Base-by-base conservation (phyloP, 2,797 vertebrate genomes). In the Allobates femoralis region DNA sequence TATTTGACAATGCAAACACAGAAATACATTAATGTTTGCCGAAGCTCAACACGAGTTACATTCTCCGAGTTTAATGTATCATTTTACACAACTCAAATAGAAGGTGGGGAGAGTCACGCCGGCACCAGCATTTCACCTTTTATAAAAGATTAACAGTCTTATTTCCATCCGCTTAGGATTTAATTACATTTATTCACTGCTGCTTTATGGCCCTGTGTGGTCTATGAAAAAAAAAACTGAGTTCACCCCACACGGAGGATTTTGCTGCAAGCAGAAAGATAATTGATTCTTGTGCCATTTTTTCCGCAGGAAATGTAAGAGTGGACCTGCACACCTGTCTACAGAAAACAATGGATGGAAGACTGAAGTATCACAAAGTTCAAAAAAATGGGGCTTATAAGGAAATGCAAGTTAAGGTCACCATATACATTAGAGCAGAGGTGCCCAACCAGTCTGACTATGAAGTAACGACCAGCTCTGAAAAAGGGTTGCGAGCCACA, bases 111-210 rank as follows among this genome's bases (percentile, higher is more conserved):
- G 21, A 23, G 56, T 62, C 56, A 60, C 77, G 8, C n/a, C 23
- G 53, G 23, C 32, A 58, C 10, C 23, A 34, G 37, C 23, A 18
- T 60, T 37, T 58, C 34, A 26, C 37, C 3, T 23, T 60, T 37
- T 78, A 41, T 58, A 60, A 34, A 78, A 58, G 76, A 78, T 34
- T 79, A 79, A 37, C 56, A 74, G 77, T n/a, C 77, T 79, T 41
- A 26, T 60, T 62, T 60, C 58, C 58, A 56, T 55, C 53, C 53
- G 28, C 28, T 58, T 78, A 32, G 51, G 28, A n/a, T 62, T 79
- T 79, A 16, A 41, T 79, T 62, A n/a, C 77, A 23, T 41, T 79
- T 78, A 15, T 37, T 78, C 76, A 78, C 53, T 37, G 8, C 32
- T 56, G 76, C 41, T 79, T n/a, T 60, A 37, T 62, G 50, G 14